Conservation (phyloP, 2,797 vertebrate genomes). For the Pantherophis alleghaniensis region DNA sequence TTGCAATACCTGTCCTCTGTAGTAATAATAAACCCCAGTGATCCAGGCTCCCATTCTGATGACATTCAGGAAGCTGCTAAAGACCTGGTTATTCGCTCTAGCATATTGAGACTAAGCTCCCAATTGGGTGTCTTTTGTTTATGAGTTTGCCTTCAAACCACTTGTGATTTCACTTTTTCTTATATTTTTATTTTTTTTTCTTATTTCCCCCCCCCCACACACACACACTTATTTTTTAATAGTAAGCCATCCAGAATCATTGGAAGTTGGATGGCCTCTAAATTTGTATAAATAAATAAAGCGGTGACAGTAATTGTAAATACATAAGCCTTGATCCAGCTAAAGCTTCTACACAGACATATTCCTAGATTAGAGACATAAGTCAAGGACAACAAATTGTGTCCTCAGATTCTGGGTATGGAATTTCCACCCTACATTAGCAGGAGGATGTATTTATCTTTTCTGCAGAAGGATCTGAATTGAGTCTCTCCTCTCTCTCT, state of each 20-base stretch:
- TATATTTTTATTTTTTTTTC: background rate
- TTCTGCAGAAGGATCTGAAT: background rate
- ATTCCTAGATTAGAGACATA: background rate
- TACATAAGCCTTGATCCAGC: background rate
- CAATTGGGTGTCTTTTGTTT: background rate
- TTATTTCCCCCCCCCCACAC: too few species aligned
- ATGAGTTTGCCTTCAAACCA: background rate
- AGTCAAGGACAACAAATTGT: background rate
- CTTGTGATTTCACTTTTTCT: background rate
- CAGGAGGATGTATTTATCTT: background rate
- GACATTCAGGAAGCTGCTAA: background rate
- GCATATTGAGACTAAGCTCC: background rate
- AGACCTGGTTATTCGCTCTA: background rate
- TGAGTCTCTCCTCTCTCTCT: background rate
- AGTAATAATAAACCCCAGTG: background rate
- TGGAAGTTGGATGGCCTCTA: background rate
- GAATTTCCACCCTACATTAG: background rate
- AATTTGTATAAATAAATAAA: background rate
- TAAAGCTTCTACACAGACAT: background rate
- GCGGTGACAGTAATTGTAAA: background rate
- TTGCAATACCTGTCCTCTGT: background rate
- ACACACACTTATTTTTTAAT: background rate
- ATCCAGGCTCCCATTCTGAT: background rate
- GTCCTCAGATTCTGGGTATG: background rate
- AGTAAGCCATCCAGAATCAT: background rate